Base-by-base conservation (phyloP, 30 jellyfish, hydroid and myxozoan species). In the Turritopsis dohrnii region DNA sequence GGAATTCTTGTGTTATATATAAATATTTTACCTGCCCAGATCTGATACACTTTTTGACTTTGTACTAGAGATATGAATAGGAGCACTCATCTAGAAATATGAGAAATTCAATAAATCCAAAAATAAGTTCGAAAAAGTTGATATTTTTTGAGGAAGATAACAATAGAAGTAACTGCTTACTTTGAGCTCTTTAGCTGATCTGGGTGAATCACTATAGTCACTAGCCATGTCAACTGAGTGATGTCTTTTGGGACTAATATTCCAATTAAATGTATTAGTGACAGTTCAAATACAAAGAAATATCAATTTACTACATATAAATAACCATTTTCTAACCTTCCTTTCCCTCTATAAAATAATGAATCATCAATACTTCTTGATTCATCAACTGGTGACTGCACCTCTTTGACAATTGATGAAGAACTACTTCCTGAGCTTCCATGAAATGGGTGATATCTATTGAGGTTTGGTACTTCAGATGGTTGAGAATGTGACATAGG, bases 351-450 rank as follows among this genome's bases (percentile, higher is more conserved):
- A 22, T 69, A 69, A 69, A n/a, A 69, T 69, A 27, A 23, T 7
- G 77, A 27, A 52, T 79, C 86, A 30, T 79, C 86, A 7, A 53
- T 52, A 79, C 86, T 79, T 72, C 16, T 79, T 20, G 52, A 13
- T 29, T 79, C 86, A 79, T 79, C 86, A 1, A 29, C 27, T 20
- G 28, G 66, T 53, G 86, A 79, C 17, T 41, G 60, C 13, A 41
- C 60, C 60, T 41, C 60, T 41, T 69, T 69, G 77, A n/a, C 77
- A 7, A 69, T 23, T 8, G 30, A n/a, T 69, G 77, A 69, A n/a
- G 77, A 8, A 69, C 77, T 69, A 69, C 30, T 69, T 16, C 30
- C 30, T 8, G 30, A 7, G 9, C 30, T 69, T 8, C 77, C 31
- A 27, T 69, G 77, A 27, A 69, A 69, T n/a, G 77, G 77, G 19